Evolutionary conservation across 2,113 vertebrate species (phyloP), one percentile per base, ranked within the genome.

Genomic region (Poeciliopsis prolifica): DNA sequence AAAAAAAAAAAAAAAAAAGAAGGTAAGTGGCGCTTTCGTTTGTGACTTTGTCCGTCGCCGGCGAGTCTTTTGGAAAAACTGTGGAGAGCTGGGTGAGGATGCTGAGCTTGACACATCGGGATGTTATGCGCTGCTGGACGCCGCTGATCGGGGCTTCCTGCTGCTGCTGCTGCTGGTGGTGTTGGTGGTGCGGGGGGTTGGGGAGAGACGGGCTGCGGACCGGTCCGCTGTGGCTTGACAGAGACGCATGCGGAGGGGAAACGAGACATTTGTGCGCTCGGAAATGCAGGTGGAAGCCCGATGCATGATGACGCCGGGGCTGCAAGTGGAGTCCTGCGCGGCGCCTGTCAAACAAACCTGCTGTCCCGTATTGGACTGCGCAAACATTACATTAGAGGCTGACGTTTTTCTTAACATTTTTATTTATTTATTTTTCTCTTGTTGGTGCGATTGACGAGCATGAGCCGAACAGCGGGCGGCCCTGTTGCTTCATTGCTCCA

Each of bases 21-120:
- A 85, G 92, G 92, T 93, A 80, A 92, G 92, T 91, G 70, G 26
- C 73, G 71, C 62, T 40, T 37, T 77, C 75, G 22, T 68, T 72
- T 44, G 2, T 4, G 51, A 24, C 70, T 51, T 51, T 78, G 26
- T 33, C 61, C 4, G 5, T 75, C 66, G 19, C 61, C n/a, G 4
- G 3, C 10, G 62, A 74, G 65, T 82, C 14, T 78, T 72, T 71
- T 29, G 29, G 44, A 12, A 9, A 65, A 77, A 74, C 31, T 75
- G 77, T 63, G 65, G 64, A 70, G 66, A 70, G 66, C 80, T 80
- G 79, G 75, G 80, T 76, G 24, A 70, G 73, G 87, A 86, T 83
- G 44, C 44, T 48, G 44, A 33, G 75, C 72, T 29, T 69, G 69
- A 74, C n/a, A 66, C 70, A 67, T 65, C 82, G 74, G 62, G 88